phyloP scores from a whole-genome alignment of 2,113 vertebrate genomes.

The western clawed frog (Xenopus tropicalis) region DNA sequence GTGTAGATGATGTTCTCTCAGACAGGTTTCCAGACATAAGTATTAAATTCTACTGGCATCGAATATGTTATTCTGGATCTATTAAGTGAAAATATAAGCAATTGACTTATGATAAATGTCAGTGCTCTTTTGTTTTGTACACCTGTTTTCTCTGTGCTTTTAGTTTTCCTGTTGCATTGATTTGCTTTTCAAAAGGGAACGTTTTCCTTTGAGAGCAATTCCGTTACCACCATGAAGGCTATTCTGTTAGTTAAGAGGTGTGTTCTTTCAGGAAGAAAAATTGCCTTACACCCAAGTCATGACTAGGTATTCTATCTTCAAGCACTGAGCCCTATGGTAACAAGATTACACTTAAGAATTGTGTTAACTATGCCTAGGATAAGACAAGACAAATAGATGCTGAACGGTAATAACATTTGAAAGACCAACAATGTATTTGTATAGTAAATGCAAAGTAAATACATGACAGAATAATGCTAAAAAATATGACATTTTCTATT shows the following conservation, averaged over 20 bases:
- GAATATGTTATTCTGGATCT: conserved; percentile 5
- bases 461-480: not conserved
- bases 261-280: conserved; percentile 44
- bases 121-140: not conserved
- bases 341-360: conserved; percentile 44
- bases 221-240: conserved; percentile 36
- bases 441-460: conserved; percentile 24
- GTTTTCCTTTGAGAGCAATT: conserved; percentile 39
- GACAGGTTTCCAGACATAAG: not conserved
- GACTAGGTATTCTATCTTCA: conserved; percentile 42
- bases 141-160: not conserved
- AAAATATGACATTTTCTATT: no score
- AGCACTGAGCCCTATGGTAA: conserved; percentile 32
- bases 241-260: conserved; percentile 42
- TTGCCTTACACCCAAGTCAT: conserved; percentile 42
- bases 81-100: not conserved
- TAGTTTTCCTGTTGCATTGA: conserved; percentile 30
- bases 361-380: conserved; percentile 44
- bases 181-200: conserved; percentile 37
- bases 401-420: conserved; percentile 37
- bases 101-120: conserved; percentile 12
- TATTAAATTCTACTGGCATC: not conserved
- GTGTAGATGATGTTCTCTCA: not conserved
- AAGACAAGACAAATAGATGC: conserved; percentile 43
- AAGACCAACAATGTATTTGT: conserved; percentile 7